Percentiles rank a stretch among this genome's conserved stretches.
Evolutionary conservation across 2,113 vertebrate genomes (phyloP).

Genomic region (Callithrix jacchus): DNA sequence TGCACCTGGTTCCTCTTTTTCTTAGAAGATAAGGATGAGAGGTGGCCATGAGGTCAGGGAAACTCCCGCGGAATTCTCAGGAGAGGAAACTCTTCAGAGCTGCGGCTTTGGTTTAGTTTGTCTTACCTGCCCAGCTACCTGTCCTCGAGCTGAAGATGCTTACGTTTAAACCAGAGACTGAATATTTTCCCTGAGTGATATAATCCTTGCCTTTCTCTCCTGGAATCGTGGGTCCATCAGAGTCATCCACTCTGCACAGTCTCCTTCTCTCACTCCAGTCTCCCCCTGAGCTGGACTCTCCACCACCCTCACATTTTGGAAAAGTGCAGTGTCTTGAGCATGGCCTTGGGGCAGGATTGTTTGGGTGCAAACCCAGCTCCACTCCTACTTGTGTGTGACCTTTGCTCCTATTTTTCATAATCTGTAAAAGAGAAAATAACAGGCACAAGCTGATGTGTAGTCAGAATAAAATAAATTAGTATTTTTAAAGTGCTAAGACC

Average conservation of each 20-base stretch:
- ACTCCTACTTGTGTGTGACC: no score
- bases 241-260: no score
- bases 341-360: background rate
- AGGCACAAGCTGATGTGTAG: no score
- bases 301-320: background rate
- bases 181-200: background rate
- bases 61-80: background rate
- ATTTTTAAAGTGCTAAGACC: no score
- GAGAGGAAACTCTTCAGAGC: background rate
- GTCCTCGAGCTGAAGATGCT: background rate
- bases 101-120: background rate
- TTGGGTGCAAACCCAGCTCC: no score
- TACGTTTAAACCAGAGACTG: background rate
- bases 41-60: background rate
- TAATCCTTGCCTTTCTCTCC: background rate
- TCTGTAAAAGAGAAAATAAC: no score
- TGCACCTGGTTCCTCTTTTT: no score
- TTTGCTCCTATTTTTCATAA: no score
- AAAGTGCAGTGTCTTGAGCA: background rate
- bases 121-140: accelerated
- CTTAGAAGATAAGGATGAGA: background rate
- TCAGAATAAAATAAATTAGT: no score
- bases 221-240: background rate
- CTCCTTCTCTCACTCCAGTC: background rate
- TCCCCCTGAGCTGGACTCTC: background rate